A percentile compares a stretch with the other conserved stretches of the same genome.
Evolutionary conservation across 2,113 vertebrate species (phyloP).

Genomic region (Laticauda colubrina): DNA sequence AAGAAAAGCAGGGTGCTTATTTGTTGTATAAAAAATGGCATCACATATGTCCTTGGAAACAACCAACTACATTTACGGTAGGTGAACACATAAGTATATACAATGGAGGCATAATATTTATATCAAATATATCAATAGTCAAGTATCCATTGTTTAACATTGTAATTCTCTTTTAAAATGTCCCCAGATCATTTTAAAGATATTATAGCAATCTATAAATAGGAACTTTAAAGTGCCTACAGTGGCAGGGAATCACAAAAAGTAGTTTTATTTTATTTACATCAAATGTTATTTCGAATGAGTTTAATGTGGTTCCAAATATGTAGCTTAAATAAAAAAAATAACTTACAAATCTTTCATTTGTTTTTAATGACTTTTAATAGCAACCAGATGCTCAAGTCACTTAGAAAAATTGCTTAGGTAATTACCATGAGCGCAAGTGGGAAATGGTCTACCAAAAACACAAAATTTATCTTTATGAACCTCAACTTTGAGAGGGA

Average conservation of each 20-base stretch:
- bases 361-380: constrained; percentile 24
- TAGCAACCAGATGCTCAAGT: constrained; percentile 8
- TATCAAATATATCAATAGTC: background rate
- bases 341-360: background rate
- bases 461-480: background rate
- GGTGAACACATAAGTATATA: background rate
- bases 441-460: background rate
- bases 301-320: background rate
- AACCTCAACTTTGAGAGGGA: background rate
- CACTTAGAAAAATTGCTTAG: constrained; percentile 9
- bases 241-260: background rate
- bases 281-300: constrained; percentile 1
- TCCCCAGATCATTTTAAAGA: background rate
- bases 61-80: background rate
- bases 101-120: background rate
- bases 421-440: constrained; percentile 2
- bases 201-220: background rate
- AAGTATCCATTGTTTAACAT: background rate
- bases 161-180: background rate
- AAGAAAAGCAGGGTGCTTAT: background rate
- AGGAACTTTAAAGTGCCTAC: background rate
- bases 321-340: background rate
- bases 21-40: constrained; percentile 8
- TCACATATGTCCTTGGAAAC: background rate
- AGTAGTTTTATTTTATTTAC: background rate